phyloP scores from a whole-genome alignment of 2,797 vertebrate species.

The Bryconaethiops microstoma region DNA sequence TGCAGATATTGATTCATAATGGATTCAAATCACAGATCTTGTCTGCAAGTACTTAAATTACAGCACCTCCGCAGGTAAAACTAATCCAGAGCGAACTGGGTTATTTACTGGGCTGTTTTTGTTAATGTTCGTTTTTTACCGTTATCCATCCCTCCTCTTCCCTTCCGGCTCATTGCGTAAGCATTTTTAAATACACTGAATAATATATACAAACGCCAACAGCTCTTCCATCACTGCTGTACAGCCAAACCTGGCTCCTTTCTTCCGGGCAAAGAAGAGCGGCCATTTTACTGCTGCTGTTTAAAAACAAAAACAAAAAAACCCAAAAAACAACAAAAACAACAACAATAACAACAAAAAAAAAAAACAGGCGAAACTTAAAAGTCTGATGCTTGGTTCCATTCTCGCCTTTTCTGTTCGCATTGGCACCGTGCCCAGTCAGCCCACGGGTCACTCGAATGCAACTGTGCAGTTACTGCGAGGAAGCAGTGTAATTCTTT shows the following conservation, averaged over 20 bases:
- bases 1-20: neutral
- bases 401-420: constrained; percentile 3
- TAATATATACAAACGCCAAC: constrained; percentile 77
- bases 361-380: neutral
- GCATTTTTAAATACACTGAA: constrained; percentile 76
- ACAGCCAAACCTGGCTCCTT: constrained; percentile 54
- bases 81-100: neutral
- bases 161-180: constrained; percentile 55
- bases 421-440: constrained; percentile 28
- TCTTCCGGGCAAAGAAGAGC: constrained; percentile 31
- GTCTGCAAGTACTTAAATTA: neutral
- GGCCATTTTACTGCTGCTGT: constrained; percentile 20
- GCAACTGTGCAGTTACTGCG: constrained; percentile 20
- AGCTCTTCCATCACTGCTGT: constrained; percentile 54
- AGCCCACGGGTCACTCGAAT: constrained; percentile 23
- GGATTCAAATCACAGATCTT: neutral
- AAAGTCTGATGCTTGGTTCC: constrained; percentile 2
- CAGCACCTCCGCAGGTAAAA: neutral
- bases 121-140: constrained; percentile 2
- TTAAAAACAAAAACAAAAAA: neutral
- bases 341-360: too few relatives aligned
- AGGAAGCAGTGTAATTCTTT: constrained; percentile 34
- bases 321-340: neutral
- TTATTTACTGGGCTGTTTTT: constrained; percentile 8
- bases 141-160: constrained; percentile 16